Conservation (phyloP, 1,140 invertebrate species). For the Bemisia tabaci region DNA sequence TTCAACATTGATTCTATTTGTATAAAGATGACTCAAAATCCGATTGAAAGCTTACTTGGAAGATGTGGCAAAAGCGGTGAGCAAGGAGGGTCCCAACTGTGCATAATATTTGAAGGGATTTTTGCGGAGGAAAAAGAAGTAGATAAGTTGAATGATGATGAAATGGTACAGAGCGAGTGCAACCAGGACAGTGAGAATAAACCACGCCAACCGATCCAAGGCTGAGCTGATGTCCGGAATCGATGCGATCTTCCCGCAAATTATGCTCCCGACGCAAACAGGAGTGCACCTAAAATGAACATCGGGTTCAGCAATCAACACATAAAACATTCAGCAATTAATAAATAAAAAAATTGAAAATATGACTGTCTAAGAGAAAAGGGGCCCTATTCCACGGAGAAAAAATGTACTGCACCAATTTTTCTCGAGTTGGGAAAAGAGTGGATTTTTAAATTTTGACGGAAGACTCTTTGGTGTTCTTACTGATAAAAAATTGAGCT, state of each 20-base stretch:
- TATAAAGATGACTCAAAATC: too few species aligned
- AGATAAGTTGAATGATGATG: conserved; percentile 68
- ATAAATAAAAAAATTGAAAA: too few species aligned
- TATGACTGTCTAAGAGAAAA: too few species aligned
- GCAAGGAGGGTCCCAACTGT: conserved; percentile 65
- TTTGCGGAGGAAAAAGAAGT: conserved; percentile 65
- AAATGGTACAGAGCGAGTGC: conserved; percentile 80
- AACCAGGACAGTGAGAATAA: conserved; percentile 69
- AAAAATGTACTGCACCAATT: too few species aligned
- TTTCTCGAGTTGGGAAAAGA: too few species aligned
- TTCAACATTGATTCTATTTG: too few species aligned
- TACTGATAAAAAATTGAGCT: too few species aligned
- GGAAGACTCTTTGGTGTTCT: too few species aligned
- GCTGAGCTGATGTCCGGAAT: conserved; percentile 63
- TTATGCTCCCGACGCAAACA: conserved; percentile 77
- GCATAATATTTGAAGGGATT: conserved; percentile 83
- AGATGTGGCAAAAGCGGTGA: conserved; percentile 84
- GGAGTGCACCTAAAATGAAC: conserved; percentile 73
- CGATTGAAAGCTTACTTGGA: conserved; percentile 57
- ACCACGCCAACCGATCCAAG: conserved; percentile 71
- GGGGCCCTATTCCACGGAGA: too few species aligned
- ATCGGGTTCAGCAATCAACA: too few species aligned
- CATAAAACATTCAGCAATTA: too few species aligned
- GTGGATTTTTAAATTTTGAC: too few species aligned
- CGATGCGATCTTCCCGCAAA: conserved; percentile 77